phyloP scores from a whole-genome alignment of 2,888 invertebrate genomes.

The Omphaloscelis lunosa region DNA sequence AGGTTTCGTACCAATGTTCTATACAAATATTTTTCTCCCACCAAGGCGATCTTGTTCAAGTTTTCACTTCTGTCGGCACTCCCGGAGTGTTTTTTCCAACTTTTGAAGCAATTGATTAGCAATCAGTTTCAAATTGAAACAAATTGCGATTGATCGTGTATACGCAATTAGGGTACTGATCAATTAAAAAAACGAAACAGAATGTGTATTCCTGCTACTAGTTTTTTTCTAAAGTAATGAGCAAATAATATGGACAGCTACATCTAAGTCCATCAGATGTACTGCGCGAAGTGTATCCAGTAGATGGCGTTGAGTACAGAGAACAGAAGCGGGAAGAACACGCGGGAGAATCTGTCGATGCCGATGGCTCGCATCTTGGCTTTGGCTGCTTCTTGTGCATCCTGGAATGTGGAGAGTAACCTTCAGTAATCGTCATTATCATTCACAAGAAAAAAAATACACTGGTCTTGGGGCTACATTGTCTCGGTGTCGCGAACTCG shows the following conservation, averaged over 20 bases:
- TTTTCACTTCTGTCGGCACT: too few relatives aligned
- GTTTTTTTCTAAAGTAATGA: conserved; percentile 3
- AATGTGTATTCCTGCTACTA: neutral
- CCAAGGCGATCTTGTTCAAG: too few relatives aligned
- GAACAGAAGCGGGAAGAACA: conserved; percentile 97
- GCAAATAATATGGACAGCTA: conserved; percentile 31
- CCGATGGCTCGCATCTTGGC: conserved; percentile 92
- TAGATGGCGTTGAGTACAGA: conserved; percentile 96
- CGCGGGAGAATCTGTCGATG: conserved; percentile 96
- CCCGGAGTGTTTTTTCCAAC: too few relatives aligned
- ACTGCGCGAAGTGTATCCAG: conserved; percentile 95
- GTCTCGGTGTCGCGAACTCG: too few relatives aligned
- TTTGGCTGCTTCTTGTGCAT: conserved; percentile 85
- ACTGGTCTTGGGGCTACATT: too few relatives aligned
- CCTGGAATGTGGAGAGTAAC: conserved; percentile 73
- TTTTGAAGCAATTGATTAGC: too few relatives aligned
- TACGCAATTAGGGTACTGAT: too few relatives aligned
- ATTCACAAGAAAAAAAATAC: too few relatives aligned
- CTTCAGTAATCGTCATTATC: neutral
- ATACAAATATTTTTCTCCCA: too few relatives aligned
- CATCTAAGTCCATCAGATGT: conserved; percentile 80
- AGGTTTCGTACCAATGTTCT: too few relatives aligned
- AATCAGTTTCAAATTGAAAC: too few relatives aligned
- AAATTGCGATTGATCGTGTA: too few relatives aligned
- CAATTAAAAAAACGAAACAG: neutral